Evolutionary conservation across 2,888 invertebrate species (phyloP), one percentile per base, ranked within the genome.

Genomic region (Apocheima hispidaria): DNA sequence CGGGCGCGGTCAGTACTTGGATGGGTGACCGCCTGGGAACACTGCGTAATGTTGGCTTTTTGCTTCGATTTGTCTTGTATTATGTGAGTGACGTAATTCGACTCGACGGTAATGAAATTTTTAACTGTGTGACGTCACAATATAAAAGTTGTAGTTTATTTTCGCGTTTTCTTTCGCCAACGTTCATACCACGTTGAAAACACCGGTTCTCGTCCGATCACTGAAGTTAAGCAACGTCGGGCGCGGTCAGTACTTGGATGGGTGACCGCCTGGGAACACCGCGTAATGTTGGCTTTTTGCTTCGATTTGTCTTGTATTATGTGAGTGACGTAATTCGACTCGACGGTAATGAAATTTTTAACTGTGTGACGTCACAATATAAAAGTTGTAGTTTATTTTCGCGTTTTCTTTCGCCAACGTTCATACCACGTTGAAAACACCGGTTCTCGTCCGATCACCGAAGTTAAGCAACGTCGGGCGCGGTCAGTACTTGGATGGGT

Each of bases 131-230:
- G n/a, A n/a, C n/a, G n/a, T n/a, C n/a, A n/a, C n/a, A n/a, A n/a
- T n/a, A n/a, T n/a, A n/a, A n/a, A n/a, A n/a, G n/a, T n/a, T n/a
- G n/a, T n/a, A n/a, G n/a, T n/a, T n/a, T n/a, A n/a, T n/a, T n/a
- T n/a, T n/a, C n/a, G n/a, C n/a, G n/a, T n/a, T n/a, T n/a, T 36
- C 16, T 36, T 20, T 40, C 56, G 69, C 69, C 70, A 70, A 72
- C 73, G 73, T 70, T 71, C 71, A 71, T 71, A 73, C 73, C 66
- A 73, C 79, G 83, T 84, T 86, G 84, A 86, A 84, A 68, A 83
- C 84, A 84, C 86, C 84, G 84, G 84, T 85, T 86, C 84, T 86
- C 86, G 86, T 87, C 86, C 86, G 86, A 88, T 86, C 86, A 88
- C 86, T 84, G 86, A 85, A 85, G 86, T 86, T 83, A 87, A 86